Conservation (phyloP, 2,797 vertebrate species). For the Pelochelys cantorii region DNA sequence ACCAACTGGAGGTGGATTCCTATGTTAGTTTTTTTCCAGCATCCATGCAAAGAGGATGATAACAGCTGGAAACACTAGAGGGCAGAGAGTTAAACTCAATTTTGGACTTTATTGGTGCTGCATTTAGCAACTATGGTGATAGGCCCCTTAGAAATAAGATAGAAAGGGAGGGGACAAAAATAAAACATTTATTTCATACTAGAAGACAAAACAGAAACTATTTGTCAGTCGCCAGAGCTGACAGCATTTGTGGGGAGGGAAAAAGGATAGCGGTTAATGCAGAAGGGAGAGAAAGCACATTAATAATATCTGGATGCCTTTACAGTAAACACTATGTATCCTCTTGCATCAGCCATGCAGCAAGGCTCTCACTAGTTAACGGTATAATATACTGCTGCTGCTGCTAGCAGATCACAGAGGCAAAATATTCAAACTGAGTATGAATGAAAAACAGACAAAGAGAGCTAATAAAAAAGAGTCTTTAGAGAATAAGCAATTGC, state of each 20-base stretch:
- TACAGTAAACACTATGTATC: not conserved
- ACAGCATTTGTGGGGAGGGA: not conserved
- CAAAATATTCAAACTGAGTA: slow-evolving; percentile 45
- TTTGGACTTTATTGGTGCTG: not conserved
- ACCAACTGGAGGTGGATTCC: not conserved
- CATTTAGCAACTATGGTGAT: not conserved
- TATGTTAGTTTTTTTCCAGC: not conserved
- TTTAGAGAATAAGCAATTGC: not conserved
- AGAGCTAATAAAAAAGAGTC: slow-evolving; percentile 9
- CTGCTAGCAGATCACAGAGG: slow-evolving; percentile 28
- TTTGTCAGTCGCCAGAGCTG: slow-evolving; percentile 14
- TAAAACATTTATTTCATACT: not conserved
- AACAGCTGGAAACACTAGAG: not conserved
- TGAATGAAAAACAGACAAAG: slow-evolving; percentile 31
- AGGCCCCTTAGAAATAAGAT: not conserved
- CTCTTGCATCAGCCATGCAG: not conserved
- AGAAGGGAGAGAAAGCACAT: not conserved
- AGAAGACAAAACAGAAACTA: slow-evolving; percentile 45
- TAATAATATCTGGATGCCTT: slow-evolving; percentile 35
- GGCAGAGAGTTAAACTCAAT: not conserved
- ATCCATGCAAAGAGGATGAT: not conserved
- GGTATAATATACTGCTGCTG: slow-evolving; percentile 11
- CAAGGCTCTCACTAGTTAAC: not conserved
- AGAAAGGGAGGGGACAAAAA: no score
- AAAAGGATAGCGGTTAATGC: slow-evolving; percentile 14